Base-by-base conservation (phyloP, 1,140 invertebrate genomes). In the Dinoponera quadriceps region DNA sequence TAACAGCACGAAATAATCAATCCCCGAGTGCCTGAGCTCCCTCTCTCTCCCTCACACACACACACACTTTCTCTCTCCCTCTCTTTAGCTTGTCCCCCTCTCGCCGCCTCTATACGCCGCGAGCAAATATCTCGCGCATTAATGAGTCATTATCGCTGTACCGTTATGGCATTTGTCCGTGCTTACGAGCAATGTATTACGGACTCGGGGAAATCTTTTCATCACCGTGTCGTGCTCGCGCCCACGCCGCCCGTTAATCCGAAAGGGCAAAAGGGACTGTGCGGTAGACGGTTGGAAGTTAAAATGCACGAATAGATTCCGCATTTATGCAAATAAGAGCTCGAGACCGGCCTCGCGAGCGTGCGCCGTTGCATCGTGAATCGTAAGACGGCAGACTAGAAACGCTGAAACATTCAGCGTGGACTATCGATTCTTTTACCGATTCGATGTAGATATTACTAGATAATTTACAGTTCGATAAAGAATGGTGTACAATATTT, bases 1-100 rank as follows among this genome's bases (percentile, higher is more conserved):
- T 88, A 88, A 86, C 84, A 85, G 75, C 87, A 55, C 73, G 87
- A 89, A 87, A 89, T 89, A 89, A 89, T 89, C 87, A 89, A 89
- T 89, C 88, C 85, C 49, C 27, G 72, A 59, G 75, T 55, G 82
- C 59, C 65, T 71, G 78, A 88, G 74, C 68, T 82, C 72, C 62
- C 27, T 29, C 51, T 63, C 54, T 51, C 16, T 29, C 68, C 44
- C 55, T 55, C n/a, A 25, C 25, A n/a, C n/a, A n/a, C n/a, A n/a
- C n/a, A n/a, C 22, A 55, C 59, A 25, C 51, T 63, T 38, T 49
- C 16, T 29, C 68, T 51, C 54, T 54, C n/a, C 33, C 22, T 9
- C 29, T 22, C 29, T 20, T n/a, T 20, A 48, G 16, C 25, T 20
- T 14, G 44, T 51, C 20, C 48, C 14, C 55, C 59, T 65, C 38